A percentile compares a stretch with the other conserved stretches of the same genome.
These are phyloP conservation scores for Calypte anna DNA, from an alignment of 2,113 vertebrate species.

Conservation along the genomic window DNA sequence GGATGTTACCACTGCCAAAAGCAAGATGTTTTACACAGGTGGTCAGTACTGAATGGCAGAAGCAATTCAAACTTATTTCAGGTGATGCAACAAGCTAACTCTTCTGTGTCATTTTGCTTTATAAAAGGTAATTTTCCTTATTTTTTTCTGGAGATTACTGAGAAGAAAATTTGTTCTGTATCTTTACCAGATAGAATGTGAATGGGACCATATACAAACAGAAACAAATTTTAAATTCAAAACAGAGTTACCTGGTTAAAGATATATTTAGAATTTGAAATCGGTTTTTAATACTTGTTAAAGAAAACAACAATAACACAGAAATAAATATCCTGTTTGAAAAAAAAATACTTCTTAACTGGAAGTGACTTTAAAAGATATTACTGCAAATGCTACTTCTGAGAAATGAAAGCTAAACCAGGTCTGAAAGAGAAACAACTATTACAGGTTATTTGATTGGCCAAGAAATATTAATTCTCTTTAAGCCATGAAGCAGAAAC, in stretches of 20 bases:
- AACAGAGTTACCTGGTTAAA: neutral
- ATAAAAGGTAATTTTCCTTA: neutral
- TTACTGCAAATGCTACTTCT: neutral
- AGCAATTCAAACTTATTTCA: neutral
- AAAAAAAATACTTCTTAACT: neutral
- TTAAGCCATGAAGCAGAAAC: slow-evolving; percentile 25
- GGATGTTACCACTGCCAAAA: neutral
- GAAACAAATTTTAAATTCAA: neutral
- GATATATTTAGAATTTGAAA: neutral
- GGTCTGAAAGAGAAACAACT: neutral
- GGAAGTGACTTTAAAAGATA: neutral
- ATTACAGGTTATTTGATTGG: neutral
- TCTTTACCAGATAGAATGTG: neutral
- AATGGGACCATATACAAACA: neutral
- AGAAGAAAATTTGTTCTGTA: neutral
- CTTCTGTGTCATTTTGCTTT: neutral
- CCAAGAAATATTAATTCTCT: slow-evolving; percentile 3
- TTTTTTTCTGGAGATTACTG: neutral
- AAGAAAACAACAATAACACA: neutral
- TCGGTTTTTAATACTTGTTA: neutral
- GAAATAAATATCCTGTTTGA: neutral
- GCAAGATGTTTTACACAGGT: neutral
- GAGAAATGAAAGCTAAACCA: neutral
- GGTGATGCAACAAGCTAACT: neutral
- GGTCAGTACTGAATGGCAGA: neutral